phyloP scores from a whole-genome alignment of 2,888 invertebrate species.

The Tipula unca region DNA sequence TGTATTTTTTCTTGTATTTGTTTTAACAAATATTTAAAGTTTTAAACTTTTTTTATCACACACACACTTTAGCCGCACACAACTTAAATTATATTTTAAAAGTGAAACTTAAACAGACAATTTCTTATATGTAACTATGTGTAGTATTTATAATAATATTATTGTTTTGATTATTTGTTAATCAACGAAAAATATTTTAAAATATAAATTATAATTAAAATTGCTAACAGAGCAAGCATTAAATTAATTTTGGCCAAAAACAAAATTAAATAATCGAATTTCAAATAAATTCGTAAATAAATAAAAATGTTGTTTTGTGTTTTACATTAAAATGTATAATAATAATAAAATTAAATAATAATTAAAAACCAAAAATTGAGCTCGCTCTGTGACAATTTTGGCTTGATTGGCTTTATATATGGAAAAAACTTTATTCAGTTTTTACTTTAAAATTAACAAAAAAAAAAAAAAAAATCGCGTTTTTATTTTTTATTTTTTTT shows the following conservation, averaged over 20 bases:
- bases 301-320: not conserved
- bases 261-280: not conserved
- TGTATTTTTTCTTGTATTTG: not conserved
- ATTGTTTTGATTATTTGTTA: not conserved
- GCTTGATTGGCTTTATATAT: slow-evolving; percentile 18
- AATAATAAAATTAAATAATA: not conserved
- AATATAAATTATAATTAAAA: not conserved
- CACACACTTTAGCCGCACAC: not conserved
- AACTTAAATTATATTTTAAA: slow-evolving; percentile 10
- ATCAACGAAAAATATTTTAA: not conserved
- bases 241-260: not conserved
- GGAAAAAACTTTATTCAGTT: slow-evolving; percentile 16
- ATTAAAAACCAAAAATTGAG: slow-evolving; percentile 17
- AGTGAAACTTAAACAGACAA: not conserved
- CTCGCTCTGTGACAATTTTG: slow-evolving; percentile 20
- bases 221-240: slow-evolving; percentile 1
- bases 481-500: not conserved
- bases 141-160: not conserved
- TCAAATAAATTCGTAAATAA: not conserved
- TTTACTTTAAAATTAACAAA: not conserved
- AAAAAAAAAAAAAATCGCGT: not conserved
- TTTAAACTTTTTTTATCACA: not conserved
- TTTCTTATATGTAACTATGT: not conserved
- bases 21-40: not conserved
- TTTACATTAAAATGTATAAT: not conserved